Evolutionary conservation across 2,797 vertebrate genomes (phyloP).

Genomic region (Myoxocephalus aenaeus): DNA sequence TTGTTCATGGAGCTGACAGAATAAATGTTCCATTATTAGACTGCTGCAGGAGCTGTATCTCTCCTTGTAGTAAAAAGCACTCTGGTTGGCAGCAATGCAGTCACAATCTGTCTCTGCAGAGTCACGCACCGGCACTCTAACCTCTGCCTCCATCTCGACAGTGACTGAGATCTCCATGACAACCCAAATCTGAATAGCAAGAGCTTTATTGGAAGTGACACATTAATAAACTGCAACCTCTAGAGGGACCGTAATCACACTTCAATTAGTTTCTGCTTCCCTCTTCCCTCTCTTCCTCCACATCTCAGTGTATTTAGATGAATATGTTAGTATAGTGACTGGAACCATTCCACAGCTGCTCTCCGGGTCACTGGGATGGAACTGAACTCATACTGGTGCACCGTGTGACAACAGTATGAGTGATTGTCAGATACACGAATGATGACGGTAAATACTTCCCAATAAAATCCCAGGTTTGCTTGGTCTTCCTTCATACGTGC

Average conservation of each 20-base stretch:
- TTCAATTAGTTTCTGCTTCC: conserved; percentile 73
- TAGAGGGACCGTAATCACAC: conserved; percentile 78
- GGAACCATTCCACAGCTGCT: conserved; percentile 44
- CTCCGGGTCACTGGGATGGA: conserved; percentile 53
- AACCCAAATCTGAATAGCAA: conserved; percentile 75
- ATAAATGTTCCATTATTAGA: conserved; percentile 15
- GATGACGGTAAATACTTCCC: not conserved
- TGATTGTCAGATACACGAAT: conserved; percentile 21
- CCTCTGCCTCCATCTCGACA: conserved; percentile 77
- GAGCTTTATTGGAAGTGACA: conserved; percentile 84
- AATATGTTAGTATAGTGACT: conserved; percentile 51
- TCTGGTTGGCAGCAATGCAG: conserved; percentile 27
- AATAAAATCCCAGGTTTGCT: conserved; percentile 13
- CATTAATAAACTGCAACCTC: conserved; percentile 84
- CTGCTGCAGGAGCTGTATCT: not conserved
- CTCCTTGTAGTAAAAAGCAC: not conserved
- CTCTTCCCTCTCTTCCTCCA: conserved; percentile 29
- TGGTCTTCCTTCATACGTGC: not conserved
- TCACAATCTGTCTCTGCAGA: conserved; percentile 50
- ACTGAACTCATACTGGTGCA: conserved; percentile 16
- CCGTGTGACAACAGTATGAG: conserved; percentile 1
- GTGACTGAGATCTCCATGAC: conserved; percentile 80
- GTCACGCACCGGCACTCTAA: conserved; percentile 60
- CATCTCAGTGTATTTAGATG: conserved; percentile 50
- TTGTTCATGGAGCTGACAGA: not conserved